Evolutionary conservation across 1,140 invertebrate species (phyloP).

Genomic region (Asobara japonica): DNA sequence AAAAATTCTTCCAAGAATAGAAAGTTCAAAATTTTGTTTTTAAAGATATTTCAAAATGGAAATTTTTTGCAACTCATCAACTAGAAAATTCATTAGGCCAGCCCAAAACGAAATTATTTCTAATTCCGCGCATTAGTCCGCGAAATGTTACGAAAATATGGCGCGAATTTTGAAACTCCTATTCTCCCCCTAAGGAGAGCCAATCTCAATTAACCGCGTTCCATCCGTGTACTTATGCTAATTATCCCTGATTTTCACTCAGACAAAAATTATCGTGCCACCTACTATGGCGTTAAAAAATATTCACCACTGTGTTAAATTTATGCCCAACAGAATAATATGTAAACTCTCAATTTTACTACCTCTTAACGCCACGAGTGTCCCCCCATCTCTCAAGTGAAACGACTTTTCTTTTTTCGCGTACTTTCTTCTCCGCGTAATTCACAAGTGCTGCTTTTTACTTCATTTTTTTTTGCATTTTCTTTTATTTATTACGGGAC

Average conservation of each 20-base stretch:
- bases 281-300: background rate
- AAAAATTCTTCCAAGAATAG: background rate
- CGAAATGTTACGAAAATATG: too few relatives aligned
- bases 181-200: too few relatives aligned
- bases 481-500: conserved; percentile 40
- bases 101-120: too few relatives aligned
- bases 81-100: too few relatives aligned
- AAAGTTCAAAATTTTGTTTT: too few relatives aligned
- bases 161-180: too few relatives aligned
- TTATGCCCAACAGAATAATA: background rate
- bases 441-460: background rate
- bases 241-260: background rate
- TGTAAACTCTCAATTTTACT: conserved; percentile 6
- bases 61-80: too few relatives aligned
- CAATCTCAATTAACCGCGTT: too few relatives aligned
- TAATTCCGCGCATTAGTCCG: too few relatives aligned
- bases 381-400: conserved; percentile 1
- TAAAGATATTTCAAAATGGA: too few relatives aligned
- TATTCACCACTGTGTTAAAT: background rate
- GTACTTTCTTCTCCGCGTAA: background rate
- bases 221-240: too few relatives aligned
- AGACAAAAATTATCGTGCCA: background rate
- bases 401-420: conserved; percentile 15
- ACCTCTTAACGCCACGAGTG: background rate
- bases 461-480: conserved; percentile 25